These are phyloP conservation scores for Chironomus riparius DNA, from an alignment of 2,888 invertebrate species.

Conservation along the genomic window DNA sequence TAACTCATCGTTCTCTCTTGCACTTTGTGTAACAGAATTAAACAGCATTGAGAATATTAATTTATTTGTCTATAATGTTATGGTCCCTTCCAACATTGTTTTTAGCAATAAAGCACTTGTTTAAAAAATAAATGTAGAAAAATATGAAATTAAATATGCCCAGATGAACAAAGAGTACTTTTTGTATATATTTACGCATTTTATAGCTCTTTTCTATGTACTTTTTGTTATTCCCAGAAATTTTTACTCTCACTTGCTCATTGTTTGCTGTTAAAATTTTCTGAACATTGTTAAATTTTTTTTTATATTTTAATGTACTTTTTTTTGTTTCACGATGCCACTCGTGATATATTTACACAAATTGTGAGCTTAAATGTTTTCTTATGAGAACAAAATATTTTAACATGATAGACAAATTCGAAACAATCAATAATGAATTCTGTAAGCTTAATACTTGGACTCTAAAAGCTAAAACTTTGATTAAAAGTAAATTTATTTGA, in stretches of 20 bases:
- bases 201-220: background rate
- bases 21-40: background rate
- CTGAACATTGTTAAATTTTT: background rate
- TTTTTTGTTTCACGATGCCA: too few relatives aligned
- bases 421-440: too few relatives aligned
- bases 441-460: too few relatives aligned
- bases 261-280: background rate
- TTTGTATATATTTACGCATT: background rate
- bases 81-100: background rate
- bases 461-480: too few relatives aligned
- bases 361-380: too few relatives aligned
- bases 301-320: too few relatives aligned
- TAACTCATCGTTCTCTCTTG: background rate
- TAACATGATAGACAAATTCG: too few relatives aligned
- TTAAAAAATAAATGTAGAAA: background rate
- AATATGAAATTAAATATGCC: constrained; percentile 16
- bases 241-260: background rate
- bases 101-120: constrained; percentile 2
- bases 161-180: background rate
- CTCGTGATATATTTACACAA: too few relatives aligned
- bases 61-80: background rate
- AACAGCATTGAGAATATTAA: constrained; percentile 17
- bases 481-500: too few relatives aligned
- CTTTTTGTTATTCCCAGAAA: background rate
- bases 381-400: too few relatives aligned